Evolutionary conservation across 2,797 vertebrate genomes (phyloP), one percentile per base, ranked within the genome.

Genomic region (Oreonectes daqikongensis): DNA sequence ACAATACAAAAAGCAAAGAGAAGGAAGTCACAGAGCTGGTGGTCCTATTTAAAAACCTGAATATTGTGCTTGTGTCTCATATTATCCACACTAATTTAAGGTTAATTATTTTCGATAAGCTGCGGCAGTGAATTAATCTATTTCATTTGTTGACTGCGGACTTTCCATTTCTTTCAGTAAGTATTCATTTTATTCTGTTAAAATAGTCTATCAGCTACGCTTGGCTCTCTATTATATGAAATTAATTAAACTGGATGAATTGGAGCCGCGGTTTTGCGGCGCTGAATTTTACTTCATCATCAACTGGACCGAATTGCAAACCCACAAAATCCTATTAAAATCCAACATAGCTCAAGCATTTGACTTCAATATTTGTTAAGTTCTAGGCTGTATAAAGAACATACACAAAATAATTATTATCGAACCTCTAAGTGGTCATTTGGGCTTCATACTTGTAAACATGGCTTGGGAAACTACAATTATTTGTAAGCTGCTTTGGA

Each of bases 221-320:
- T 72, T 48, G 52, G 12, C 44, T 78, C 71, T 79, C 46, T 72
- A 61, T 83, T 79, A 74, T 63, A 65, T 57, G 28, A 77, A 81
- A 83, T 83, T 75, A 82, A 83, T 85, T 81, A 82, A 73, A 78
- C 77, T 26, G 72, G 61, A 68, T 78, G 46, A 81, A 82, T 84
- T 78, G 73, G 72, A 75, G 82, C 18, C 77, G 68, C 26, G 63
- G 77, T 79, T 70, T 75, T 71, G 72, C n/a, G 32, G 44, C 48
- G 71, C 22, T 70, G 32, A 55, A 75, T 61, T 79, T 80, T 8
- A 5, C 68, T 59, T 79, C 66, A 46, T 69, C 70, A 64, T 76
- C 57, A 75, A 79, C 61, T 50, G 64, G 30, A 66, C 52, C 4
- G 60, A 81, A 70, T 52, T 60, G 60, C 75, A 59, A 76, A 50